Base-by-base conservation (phyloP, 92 coral and sea anemone genomes). In the Ricordea florida region DNA sequence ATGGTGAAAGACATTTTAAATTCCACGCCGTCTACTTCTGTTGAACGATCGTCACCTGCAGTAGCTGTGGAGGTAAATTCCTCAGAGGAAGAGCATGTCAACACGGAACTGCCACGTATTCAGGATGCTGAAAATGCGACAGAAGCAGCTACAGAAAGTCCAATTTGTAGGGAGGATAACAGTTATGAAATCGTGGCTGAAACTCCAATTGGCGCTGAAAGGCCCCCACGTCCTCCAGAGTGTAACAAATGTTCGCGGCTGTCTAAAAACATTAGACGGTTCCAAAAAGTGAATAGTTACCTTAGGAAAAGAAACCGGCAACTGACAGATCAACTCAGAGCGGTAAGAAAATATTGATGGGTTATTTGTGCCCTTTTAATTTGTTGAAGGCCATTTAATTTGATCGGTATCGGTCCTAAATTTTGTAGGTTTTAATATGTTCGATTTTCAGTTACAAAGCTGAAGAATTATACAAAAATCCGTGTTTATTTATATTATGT, bases 221-320 rank as follows among this genome's bases (percentile, higher is more conserved):
- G 31, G 58, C 58, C 58, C 31, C 58, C 58, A 25, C 24, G 33
- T 50, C 58, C 58, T 23, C 58, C 30, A 50, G 13, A 0, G 58
- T 23, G 58, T 25, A 50, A 50, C 58, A 50, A 50, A 50, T 50
- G 58, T 25, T 50, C 33, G 33, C 58, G 33, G 33, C 58, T 50
- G 31, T 50, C 58, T 25, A 50, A 3, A 23, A 50, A 25, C 58
- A n/a, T 50, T 23, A 23, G 58, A 50, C 32, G 58, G 5, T 4
- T 50, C 17, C 10, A 50, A 50, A 50, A 50, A 50, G 35, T 24
- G 2, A 50, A 25, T 23, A 25, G 32, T 25, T 50, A 23, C 58
- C 58, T 23, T 50, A 10, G 58, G 32, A 50, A 50, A 25, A 50
- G 33, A 50, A 23, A 25, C 33, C 31, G 58, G 33, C 58, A 50